Evolutionary conservation across 2,113 vertebrate species (phyloP), one percentile per base, ranked within the genome.

Genomic region (Todiramphus saurophagus): DNA sequence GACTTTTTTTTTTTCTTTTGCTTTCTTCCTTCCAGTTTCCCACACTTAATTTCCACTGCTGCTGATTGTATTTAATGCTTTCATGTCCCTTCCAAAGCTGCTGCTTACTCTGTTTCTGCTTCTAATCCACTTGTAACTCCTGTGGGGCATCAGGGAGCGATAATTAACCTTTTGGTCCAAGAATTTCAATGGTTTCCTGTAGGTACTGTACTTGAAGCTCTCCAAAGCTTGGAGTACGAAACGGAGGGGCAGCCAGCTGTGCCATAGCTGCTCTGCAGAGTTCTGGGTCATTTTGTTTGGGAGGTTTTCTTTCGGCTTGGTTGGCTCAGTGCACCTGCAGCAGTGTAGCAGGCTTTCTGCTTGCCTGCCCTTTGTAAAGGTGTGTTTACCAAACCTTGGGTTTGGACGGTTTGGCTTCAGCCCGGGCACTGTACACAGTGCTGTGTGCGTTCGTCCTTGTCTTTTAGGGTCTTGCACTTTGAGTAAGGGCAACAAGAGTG

Each of bases 121-220:
- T 95, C 70, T 97, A 96, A 97, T 96, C 95, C 87, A 69, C 94
- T 97, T 89, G 83, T 93, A 89, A 75, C 87, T 93, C 89, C 89
- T 44, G 48, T 16, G 86, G 89, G 91, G 68, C 70, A 87, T 94
- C 16, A 6, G 53, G 74, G 73, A 94, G 81, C 5, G n/a, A 60
- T 91, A 89, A 97, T 96, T 91, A 95, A 95, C 93, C 93, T 97
- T 96, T 93, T 89, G 83, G 77, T 93, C 81, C 74, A 84, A 78
- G 91, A 96, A 84, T 93, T 89, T 87, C 77, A 69, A 5, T 80
- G 63, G 60, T 81, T 97, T 92, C 86, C 87, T 75, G 69, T 84
- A 89, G 87, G 83, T 93, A 60, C 77, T 91, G 74, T 21, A 5
- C 87, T 79, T 28, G 16, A 67, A 68, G 43, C 58, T 69, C 58